These are phyloP conservation scores for Drosophila paranaensis DNA, from an alignment of 2,888 invertebrate species.

Conservation along the genomic window DNA sequence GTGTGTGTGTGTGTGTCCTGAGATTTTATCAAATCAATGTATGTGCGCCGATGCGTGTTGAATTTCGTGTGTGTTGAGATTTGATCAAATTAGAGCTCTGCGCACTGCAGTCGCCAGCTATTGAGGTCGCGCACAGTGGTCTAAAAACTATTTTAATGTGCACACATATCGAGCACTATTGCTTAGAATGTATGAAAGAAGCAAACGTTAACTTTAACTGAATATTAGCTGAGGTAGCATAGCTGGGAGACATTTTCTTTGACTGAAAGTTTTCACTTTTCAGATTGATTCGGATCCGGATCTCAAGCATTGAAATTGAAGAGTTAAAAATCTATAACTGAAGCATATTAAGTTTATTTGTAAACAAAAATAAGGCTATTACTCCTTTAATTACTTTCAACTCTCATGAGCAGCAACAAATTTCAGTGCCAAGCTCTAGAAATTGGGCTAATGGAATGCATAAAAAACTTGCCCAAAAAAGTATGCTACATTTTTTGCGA, in stretches of 20 bases:
- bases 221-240: too few species aligned
- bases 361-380: neutral
- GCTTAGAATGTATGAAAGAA: neutral
- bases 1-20: slow-evolving; percentile 1
- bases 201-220: neutral
- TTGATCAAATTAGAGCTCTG: slow-evolving; percentile 8
- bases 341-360: too few species aligned
- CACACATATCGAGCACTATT: neutral
- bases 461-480: neutral
- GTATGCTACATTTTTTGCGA: neutral
- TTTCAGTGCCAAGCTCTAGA: neutral
- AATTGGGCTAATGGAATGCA: neutral
- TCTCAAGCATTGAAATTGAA: neutral
- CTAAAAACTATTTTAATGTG: neutral
- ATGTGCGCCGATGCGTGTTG: slow-evolving; percentile 1
- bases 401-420: neutral
- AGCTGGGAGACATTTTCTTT: neutral
- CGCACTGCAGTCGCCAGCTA: slow-evolving; percentile 14
- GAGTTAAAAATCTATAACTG: neutral
- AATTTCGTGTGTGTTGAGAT: slow-evolving; percentile 1
- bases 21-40: slow-evolving; percentile 13
- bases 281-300: too few species aligned
- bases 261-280: neutral
- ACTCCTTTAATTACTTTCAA: neutral
- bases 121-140: slow-evolving; percentile 34